These are phyloP conservation scores for Lordiphosa mommai DNA, from an alignment of 1,140 invertebrate genomes.

Conservation along the genomic window DNA sequence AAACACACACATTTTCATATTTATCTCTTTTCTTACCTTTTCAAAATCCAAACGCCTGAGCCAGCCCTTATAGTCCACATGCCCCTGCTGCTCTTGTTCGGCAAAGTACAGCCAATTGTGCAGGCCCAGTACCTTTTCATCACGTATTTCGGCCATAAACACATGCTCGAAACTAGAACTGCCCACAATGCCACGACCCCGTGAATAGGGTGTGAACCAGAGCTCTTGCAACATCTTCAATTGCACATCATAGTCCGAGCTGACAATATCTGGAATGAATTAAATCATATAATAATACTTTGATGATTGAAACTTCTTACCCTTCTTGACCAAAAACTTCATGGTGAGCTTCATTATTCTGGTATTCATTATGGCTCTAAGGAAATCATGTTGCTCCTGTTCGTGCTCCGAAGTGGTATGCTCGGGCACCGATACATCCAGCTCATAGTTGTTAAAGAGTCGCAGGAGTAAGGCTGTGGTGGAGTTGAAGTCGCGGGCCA, in stretches of 20 bases:
- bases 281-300: slow-evolving; percentile 12
- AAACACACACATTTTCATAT: not conserved
- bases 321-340: slow-evolving; percentile 42
- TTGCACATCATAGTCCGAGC: slow-evolving; percentile 83
- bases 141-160: slow-evolving; percentile 90
- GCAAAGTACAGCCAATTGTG: slow-evolving; percentile 94
- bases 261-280: slow-evolving; percentile 26
- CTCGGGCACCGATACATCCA: slow-evolving; percentile 86
- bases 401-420: slow-evolving; percentile 87
- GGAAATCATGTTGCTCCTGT: slow-evolving; percentile 87
- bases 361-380: slow-evolving; percentile 87
- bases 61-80: slow-evolving; percentile 89
- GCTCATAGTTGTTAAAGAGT: slow-evolving; percentile 88
- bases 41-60: slow-evolving; percentile 85
- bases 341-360: slow-evolving; percentile 87
- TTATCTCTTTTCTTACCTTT: slow-evolving; percentile 80
- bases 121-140: slow-evolving; percentile 86
- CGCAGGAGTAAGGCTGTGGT: slow-evolving; percentile 85
- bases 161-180: slow-evolving; percentile 94
- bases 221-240: slow-evolving; percentile 86
- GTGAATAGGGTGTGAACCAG: slow-evolving; percentile 90
- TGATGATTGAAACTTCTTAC: slow-evolving; percentile 63
- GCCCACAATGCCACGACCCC: slow-evolving; percentile 86
- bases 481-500: slow-evolving; percentile 79
- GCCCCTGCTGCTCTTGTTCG: slow-evolving; percentile 85